Evolutionary conservation across 2,888 invertebrate genomes (phyloP).

Genomic region (Nomada ferruginata): DNA sequence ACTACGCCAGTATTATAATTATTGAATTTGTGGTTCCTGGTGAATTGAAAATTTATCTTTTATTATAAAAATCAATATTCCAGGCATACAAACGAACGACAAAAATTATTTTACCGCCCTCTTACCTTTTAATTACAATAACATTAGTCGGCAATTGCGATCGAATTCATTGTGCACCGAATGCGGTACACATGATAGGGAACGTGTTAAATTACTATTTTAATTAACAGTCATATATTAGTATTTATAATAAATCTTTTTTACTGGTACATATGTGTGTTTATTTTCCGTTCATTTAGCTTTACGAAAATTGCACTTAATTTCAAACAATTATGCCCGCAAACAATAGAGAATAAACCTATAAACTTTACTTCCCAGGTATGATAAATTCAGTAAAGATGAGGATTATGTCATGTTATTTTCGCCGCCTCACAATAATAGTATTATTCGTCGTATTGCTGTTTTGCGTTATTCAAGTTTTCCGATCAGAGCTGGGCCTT

Average conservation of each 20-base stretch:
- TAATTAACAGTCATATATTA: not conserved
- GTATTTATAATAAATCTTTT: slow-evolving; percentile 1
- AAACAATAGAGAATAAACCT: not conserved
- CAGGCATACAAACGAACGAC: too few relatives aligned
- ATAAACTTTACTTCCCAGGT: not conserved
- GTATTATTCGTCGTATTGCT: slow-evolving; percentile 67
- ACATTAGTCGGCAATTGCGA: too few relatives aligned
- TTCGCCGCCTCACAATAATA: slow-evolving; percentile 71
- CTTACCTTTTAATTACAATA: too few relatives aligned
- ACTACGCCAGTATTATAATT: too few relatives aligned
- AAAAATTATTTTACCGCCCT: too few relatives aligned
- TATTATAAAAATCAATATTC: too few relatives aligned
- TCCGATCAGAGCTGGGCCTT: slow-evolving; percentile 71
- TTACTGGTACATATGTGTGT: not conserved
- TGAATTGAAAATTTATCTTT: too few relatives aligned
- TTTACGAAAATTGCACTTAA: not conserved
- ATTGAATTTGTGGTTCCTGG: too few relatives aligned
- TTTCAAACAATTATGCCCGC: too few relatives aligned
- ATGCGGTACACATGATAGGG: too few relatives aligned
- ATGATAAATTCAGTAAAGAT: slow-evolving; percentile 67
- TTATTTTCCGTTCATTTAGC: too few relatives aligned
- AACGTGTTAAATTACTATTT: not conserved
- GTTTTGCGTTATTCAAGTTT: slow-evolving; percentile 74
- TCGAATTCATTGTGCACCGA: not conserved
- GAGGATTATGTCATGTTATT: slow-evolving; percentile 75